Evolutionary conservation across 2,888 invertebrate genomes (phyloP).

Genomic region (Brassicogethes aeneus): DNA sequence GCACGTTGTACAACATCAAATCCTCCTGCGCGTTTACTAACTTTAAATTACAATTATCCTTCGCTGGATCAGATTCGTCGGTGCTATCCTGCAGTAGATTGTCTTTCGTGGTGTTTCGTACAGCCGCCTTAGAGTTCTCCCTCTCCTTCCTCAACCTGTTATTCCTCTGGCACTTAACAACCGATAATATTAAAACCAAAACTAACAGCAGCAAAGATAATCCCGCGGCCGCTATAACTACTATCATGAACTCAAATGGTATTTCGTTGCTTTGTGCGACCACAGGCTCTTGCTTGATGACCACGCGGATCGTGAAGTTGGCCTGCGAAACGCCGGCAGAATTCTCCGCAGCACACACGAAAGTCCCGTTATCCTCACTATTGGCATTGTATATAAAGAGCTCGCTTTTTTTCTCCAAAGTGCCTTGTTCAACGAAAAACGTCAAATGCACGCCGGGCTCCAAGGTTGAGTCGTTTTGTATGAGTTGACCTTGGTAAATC

Average conservation of each 20-base stretch:
- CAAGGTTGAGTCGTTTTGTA: conserved; percentile 64
- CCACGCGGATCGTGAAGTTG: conserved; percentile 72
- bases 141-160: conserved; percentile 44
- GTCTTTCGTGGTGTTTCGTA: conserved; percentile 37
- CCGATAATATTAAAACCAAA: conserved; percentile 56
- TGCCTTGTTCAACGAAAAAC: conserved; percentile 62
- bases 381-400: conserved; percentile 68
- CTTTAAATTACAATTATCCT: conserved; percentile 26
- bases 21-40: conserved; percentile 26
- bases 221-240: conserved; percentile 57
- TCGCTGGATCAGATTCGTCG: conserved; percentile 30
- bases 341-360: conserved; percentile 78
- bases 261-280: conserved; percentile 18
- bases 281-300: conserved; percentile 50
- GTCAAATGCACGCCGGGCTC: conserved; percentile 56
- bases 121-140: conserved; percentile 43
- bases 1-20: conserved; percentile 32
- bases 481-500: conserved; percentile 71
- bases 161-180: conserved; percentile 42
- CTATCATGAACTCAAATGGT: conserved; percentile 56
- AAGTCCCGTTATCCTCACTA: conserved; percentile 73
- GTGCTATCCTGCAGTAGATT: conserved; percentile 31
- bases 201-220: conserved; percentile 56
- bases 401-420: conserved; percentile 65
- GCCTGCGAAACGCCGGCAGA: conserved; percentile 70